Evolutionary conservation across 1,140 invertebrate species (phyloP).

Genomic region (Neotoxoptera formosana): DNA sequence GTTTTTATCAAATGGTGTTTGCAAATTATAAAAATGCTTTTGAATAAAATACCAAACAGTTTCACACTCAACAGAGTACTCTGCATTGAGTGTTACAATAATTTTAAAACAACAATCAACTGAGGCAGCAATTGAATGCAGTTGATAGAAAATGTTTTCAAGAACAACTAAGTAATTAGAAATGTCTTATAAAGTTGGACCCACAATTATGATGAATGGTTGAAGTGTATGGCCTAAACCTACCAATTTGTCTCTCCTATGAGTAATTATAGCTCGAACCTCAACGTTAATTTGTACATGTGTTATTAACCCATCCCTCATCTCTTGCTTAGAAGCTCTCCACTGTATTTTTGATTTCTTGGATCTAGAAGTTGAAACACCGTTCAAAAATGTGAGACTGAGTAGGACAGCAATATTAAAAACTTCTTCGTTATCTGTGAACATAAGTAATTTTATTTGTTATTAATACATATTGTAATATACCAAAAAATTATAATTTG

Average conservation of each 20-base stretch:
- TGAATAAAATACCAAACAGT: not conserved
- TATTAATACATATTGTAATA: too few relatives aligned
- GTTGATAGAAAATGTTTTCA: not conserved
- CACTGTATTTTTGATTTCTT: not conserved
- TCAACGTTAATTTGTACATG: not conserved
- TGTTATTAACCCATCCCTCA: not conserved
- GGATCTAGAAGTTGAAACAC: not conserved
- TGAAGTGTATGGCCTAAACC: not conserved
- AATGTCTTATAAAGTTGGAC: not conserved
- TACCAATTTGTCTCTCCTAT: not conserved
- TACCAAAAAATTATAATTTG: too few relatives aligned
- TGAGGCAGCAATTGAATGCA: not conserved
- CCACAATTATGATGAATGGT: not conserved
- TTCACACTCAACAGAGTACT: not conserved
- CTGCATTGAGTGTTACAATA: not conserved
- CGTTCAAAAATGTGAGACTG: not conserved
- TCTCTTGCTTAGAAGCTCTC: not conserved
- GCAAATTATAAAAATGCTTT: not conserved
- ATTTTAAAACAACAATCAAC: slow-evolving; percentile 9
- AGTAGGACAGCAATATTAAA: too few relatives aligned
- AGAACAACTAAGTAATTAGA: not conserved
- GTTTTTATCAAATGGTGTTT: not conserved
- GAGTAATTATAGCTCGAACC: not conserved
- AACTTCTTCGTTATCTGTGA: too few relatives aligned
- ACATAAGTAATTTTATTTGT: too few relatives aligned